Evolutionary conservation across 2,888 invertebrate species (phyloP).

Genomic region (Sinotaia quadrata): DNA sequence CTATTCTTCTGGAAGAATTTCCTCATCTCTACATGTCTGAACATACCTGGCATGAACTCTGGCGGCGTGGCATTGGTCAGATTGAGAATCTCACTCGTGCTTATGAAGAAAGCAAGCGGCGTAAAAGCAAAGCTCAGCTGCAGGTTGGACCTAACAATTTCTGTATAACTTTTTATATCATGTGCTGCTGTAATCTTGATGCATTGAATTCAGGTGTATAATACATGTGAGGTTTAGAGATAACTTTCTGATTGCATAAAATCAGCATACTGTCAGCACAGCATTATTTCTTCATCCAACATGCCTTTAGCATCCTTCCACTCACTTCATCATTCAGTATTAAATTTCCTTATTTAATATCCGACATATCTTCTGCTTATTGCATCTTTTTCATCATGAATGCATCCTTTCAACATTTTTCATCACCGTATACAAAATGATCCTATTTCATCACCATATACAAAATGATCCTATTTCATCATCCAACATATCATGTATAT

Average conservation of each 20-base stretch:
- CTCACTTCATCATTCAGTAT: too few species aligned
- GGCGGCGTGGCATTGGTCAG: slow-evolving; percentile 65
- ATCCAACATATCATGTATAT: too few species aligned
- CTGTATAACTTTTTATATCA: background rate
- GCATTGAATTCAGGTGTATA: background rate
- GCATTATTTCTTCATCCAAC: too few species aligned
- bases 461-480: too few species aligned
- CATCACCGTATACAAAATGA: too few species aligned
- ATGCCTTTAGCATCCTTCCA: too few species aligned
- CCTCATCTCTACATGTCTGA: slow-evolving; percentile 69
- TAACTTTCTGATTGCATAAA: background rate
- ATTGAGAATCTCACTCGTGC: slow-evolving; percentile 65
- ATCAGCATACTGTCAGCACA: background rate
- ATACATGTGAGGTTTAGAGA: background rate
- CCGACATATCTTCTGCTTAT: too few species aligned
- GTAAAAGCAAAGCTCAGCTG: slow-evolving; percentile 62
- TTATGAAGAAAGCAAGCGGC: slow-evolving; percentile 60
- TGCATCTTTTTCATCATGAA: too few species aligned
- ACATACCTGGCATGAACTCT: slow-evolving; percentile 70
- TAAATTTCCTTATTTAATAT: too few species aligned
- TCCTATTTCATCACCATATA: too few species aligned
- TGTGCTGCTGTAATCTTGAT: background rate
- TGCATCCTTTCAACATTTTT: too few species aligned
- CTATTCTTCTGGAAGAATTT: slow-evolving; percentile 69
- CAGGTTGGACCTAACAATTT: too few species aligned